Conservation (phyloP, 2,797 vertebrate species). For the Dipus sagitta region DNA sequence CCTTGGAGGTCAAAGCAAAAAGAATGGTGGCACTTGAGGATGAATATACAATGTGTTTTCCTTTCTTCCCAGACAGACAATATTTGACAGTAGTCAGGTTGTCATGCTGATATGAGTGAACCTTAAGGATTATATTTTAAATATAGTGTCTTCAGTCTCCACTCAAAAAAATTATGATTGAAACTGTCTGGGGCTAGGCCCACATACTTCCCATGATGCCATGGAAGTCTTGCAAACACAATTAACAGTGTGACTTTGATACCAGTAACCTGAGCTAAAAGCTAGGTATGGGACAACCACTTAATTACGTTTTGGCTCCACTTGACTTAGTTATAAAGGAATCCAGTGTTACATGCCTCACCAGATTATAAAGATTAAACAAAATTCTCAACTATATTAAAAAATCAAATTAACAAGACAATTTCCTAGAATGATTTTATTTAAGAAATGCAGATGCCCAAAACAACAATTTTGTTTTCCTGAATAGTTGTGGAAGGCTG, state of each 20-base stretch:
- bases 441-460: background rate
- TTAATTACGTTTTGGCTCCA: background rate
- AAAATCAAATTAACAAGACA: slow-evolving; percentile 26
- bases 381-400: slow-evolving; percentile 38
- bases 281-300: background rate
- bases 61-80: background rate
- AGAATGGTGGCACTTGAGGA: background rate
- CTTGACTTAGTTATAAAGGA: slow-evolving; percentile 17
- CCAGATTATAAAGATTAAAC: background rate
- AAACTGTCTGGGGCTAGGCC: background rate
- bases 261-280: background rate
- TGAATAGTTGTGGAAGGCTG: background rate
- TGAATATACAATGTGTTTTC: background rate
- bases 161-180: background rate
- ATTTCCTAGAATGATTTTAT: background rate
- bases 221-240: background rate
- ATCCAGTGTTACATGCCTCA: background rate
- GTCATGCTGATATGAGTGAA: background rate
- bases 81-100: background rate
- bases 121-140: background rate
- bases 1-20: slow-evolving; percentile 16
- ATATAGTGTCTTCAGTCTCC: background rate
- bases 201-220: background rate
- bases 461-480: background rate
- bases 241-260: background rate